Base-by-base conservation (phyloP, 2,113 vertebrate species). In the Pterophyllum scalare region DNA sequence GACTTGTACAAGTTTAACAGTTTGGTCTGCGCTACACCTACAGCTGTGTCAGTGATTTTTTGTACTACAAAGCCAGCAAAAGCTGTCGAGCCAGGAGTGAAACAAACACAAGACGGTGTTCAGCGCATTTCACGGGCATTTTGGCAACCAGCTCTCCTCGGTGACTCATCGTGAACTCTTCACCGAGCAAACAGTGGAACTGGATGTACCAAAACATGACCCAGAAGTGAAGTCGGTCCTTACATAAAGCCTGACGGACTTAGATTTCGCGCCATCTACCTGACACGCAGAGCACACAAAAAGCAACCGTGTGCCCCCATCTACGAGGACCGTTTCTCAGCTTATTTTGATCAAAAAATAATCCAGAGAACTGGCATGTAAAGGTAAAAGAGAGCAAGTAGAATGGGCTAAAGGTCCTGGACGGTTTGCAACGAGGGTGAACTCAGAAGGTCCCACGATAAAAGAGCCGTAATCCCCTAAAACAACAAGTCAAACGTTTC, bases 191-290 rank as follows among this genome's bases (percentile, higher is more conserved):
- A 90, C 86, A 43, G 81, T 59, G 82, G 90, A 86, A 92, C 89
- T 86, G 80, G 59, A 81, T 93, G 90, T 93, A 90, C 89, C 85
- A 90, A 88, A 95, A 94, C 88, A 92, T 87, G 91, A 95, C 91
- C 92, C 92, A 92, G 77, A 90, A 88, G 81, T 76, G 84, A 65
- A 84, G 87, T 40, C 54, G 58, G 84, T 83, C 61, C 86, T 93
- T 93, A 90, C 65, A 84, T 91, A 94, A 94, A 91, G 79, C 80
- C 54, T 54, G 52, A 75, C 20, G 59, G 72, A 87, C 43, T 64
- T 46, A 75, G 64, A 81, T 87, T 81, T 74, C 76, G 85, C 80
- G 78, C 83, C 79, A 85, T 87, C 56, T 43, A 75, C n/a, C 28
- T 15, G 52, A 87, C 80, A 60, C 5, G 11, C 59, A 77, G 40